Evolutionary conservation across 2,113 vertebrate genomes (phyloP).

Genomic region (Cinclus cinclus): DNA sequence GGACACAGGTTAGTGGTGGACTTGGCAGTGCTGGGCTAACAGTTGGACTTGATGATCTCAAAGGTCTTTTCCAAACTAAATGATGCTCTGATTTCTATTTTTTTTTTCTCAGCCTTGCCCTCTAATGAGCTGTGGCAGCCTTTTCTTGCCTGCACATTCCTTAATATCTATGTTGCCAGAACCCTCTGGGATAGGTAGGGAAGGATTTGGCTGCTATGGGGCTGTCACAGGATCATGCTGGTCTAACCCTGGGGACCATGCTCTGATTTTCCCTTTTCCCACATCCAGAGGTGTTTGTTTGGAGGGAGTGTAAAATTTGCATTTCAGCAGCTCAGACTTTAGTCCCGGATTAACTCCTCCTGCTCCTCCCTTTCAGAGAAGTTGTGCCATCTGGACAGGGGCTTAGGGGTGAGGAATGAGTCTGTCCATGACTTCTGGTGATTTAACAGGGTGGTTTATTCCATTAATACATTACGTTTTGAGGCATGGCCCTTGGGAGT

Average conservation of each 20-base stretch:
- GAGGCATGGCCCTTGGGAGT: neutral
- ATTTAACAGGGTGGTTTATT: neutral
- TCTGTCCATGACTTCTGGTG: neutral
- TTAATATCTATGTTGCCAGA: neutral
- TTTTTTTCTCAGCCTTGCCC: neutral
- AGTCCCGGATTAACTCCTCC: neutral
- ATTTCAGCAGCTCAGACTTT: neutral
- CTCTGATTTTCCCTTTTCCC: neutral
- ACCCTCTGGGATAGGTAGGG: neutral
- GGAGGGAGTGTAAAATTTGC: neutral
- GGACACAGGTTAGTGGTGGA: neutral
- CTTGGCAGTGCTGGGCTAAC: neutral
- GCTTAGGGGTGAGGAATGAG: neutral
- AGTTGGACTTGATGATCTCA: neutral
- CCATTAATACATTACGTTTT: neutral
- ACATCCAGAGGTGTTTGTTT: neutral
- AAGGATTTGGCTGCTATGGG: neutral
- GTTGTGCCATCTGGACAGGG: neutral
- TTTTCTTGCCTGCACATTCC: conserved; percentile 13
- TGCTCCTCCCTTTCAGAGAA: neutral
- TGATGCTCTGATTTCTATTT: neutral
- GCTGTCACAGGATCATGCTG: neutral
- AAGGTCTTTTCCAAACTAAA: neutral
- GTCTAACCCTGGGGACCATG: neutral
- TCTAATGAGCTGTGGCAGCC: neutral